These are phyloP conservation scores for Meandrusa payeni DNA, from an alignment of 2,888 invertebrate species.

Conservation along the genomic window DNA sequence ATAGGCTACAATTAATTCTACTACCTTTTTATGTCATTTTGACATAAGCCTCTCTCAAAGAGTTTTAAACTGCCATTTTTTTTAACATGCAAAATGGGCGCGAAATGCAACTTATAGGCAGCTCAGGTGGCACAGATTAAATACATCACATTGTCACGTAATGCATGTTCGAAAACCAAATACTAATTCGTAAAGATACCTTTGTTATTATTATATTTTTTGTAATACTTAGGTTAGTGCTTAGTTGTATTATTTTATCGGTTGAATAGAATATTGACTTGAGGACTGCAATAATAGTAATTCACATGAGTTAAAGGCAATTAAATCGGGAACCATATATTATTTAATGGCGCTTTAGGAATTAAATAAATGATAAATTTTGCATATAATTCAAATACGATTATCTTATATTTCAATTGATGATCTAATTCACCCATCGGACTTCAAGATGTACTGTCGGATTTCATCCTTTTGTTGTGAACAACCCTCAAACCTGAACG, in stretches of 20 bases:
- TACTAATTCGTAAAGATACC: constrained; percentile 60
- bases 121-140: constrained; percentile 8
- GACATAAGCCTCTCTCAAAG: neutral
- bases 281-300: too few relatives aligned
- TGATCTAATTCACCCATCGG: too few relatives aligned
- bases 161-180: constrained; percentile 52
- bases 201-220: constrained; percentile 44
- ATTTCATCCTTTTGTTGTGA: too few relatives aligned
- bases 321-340: too few relatives aligned
- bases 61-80: constrained; percentile 7
- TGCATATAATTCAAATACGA: too few relatives aligned
- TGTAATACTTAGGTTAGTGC: constrained; percentile 38
- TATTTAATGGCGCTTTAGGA: too few relatives aligned
- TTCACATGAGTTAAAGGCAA: too few relatives aligned
- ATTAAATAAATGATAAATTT: too few relatives aligned
- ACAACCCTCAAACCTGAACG: too few relatives aligned
- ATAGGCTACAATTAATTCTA: too few relatives aligned
- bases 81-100: neutral
- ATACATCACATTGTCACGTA: constrained; percentile 1
- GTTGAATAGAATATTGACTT: constrained; percentile 28
- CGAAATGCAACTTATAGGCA: constrained; percentile 5
- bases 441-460: too few relatives aligned
- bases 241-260: constrained; percentile 33
- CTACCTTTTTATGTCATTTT: neutral
- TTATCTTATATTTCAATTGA: too few relatives aligned